Evolutionary conservation across 2,888 invertebrate species (phyloP).

Genomic region (Coecobrya sp.): DNA sequence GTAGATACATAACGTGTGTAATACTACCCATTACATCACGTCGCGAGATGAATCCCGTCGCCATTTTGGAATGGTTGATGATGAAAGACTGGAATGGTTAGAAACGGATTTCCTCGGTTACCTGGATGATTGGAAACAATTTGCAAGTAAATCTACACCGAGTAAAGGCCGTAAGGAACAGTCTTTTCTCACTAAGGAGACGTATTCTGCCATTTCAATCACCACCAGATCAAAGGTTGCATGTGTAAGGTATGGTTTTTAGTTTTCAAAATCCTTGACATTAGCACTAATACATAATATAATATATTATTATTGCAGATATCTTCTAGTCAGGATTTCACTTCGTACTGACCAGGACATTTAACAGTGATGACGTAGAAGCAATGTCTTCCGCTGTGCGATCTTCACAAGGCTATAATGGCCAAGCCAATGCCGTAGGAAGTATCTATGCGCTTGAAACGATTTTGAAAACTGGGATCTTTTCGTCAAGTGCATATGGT

Average conservation of each 20-base stretch:
- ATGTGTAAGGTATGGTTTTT: slow-evolving; percentile 7
- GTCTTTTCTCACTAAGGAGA: no score
- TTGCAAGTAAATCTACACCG: no score
- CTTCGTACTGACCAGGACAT: slow-evolving; percentile 64
- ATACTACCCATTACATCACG: not conserved
- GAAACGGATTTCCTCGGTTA: no score
- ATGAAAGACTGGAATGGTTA: slow-evolving; percentile 41
- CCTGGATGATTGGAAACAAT: no score
- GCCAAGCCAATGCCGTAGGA: slow-evolving; percentile 56
- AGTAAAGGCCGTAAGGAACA: no score
- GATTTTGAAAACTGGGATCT: slow-evolving; percentile 69
- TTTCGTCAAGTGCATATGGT: slow-evolving; percentile 31
- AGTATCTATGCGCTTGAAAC: slow-evolving; percentile 61
- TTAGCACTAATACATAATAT: no score
- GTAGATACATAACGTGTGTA: not conserved
- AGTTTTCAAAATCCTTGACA: no score
- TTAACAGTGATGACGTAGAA: slow-evolving; percentile 72
- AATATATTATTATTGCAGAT: slow-evolving; percentile 38
- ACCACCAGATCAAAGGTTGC: no score
- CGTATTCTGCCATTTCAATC: no score
- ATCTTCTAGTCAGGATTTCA: slow-evolving; percentile 70
- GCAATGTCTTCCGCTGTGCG: slow-evolving; percentile 65
- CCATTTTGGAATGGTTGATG: slow-evolving; percentile 44
- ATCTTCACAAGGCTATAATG: slow-evolving; percentile 46
- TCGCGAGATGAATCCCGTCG: not conserved